Percentiles rank a stretch among this genome's conserved stretches.
Evolutionary conservation across 2,113 vertebrate genomes (phyloP).

Genomic region (Micromys minutus): DNA sequence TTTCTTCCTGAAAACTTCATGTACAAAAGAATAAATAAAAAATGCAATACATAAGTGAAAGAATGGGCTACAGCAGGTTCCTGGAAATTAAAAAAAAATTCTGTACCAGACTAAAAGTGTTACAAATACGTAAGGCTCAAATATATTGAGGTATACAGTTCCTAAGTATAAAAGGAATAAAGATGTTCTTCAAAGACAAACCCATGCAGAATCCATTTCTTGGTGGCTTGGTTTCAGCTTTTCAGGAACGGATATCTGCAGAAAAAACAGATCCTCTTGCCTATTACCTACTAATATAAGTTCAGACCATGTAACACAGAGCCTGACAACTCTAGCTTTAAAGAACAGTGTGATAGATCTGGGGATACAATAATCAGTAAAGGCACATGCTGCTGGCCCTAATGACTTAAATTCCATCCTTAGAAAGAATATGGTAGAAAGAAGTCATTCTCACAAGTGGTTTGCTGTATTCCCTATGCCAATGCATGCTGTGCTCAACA

Average conservation of each 20-base stretch:
- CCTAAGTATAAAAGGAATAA: neutral
- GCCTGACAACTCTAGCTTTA: neutral
- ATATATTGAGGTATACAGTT: no score
- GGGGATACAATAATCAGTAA: neutral
- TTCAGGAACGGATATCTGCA: neutral
- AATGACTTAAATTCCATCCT: neutral
- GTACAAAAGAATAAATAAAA: no score
- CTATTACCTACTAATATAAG: neutral
- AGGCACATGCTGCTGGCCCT: no score
- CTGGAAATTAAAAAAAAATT: neutral
- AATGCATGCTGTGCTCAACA: neutral
- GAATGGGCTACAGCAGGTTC: neutral
- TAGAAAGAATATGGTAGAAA: neutral
- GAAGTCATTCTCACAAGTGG: neutral
- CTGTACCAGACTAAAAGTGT: neutral
- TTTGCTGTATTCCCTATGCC: neutral
- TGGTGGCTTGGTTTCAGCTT: neutral
- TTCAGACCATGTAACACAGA: neutral
- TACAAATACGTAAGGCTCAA: neutral
- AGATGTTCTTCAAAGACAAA: neutral
- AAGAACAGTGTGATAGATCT: neutral
- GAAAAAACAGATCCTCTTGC: neutral
- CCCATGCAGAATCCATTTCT: neutral
- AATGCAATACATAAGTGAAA: no score
- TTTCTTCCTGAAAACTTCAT: neutral